phyloP scores from a whole-genome alignment of 2,888 invertebrate species.

The Eueremaeus valkanovi region DNA sequence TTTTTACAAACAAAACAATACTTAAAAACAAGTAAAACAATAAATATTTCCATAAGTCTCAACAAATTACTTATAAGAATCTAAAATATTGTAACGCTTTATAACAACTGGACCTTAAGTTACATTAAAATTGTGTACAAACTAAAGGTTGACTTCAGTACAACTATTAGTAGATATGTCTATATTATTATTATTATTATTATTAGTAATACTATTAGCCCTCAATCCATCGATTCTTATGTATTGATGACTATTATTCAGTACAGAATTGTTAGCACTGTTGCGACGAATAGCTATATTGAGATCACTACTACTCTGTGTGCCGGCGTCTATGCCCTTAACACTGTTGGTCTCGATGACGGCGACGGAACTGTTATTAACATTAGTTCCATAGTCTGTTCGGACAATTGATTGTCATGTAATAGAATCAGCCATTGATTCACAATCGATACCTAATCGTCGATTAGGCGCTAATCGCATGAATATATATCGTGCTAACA shows the following conservation, averaged over 20 bases:
- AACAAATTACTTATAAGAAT: no score
- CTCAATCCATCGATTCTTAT: neutral
- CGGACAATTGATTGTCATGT: conserved; percentile 39
- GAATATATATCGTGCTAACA: conserved; percentile 46
- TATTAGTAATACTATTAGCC: neutral
- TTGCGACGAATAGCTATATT: neutral
- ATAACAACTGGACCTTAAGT: no score
- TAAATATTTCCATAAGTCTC: no score
- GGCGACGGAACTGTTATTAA: neutral
- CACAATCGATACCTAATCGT: conserved; percentile 1
- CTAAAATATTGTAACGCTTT: no score
- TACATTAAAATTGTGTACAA: no score
- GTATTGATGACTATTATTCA: neutral
- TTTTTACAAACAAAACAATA: no score
- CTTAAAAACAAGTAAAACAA: no score
- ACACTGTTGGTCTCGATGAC: neutral
- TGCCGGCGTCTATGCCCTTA: neutral
- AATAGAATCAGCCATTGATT: conserved; percentile 37
- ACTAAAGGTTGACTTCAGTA: conserved; percentile 7
- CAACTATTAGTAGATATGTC: conserved; percentile 19
- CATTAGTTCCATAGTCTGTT: neutral
- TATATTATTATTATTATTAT: neutral
- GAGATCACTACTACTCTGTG: neutral
- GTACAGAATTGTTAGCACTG: neutral
- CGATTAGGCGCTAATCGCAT: conserved; percentile 43